Evolutionary conservation across 2,888 invertebrate species (phyloP).

Genomic region (Caenorhabditis sulstoni): DNA sequence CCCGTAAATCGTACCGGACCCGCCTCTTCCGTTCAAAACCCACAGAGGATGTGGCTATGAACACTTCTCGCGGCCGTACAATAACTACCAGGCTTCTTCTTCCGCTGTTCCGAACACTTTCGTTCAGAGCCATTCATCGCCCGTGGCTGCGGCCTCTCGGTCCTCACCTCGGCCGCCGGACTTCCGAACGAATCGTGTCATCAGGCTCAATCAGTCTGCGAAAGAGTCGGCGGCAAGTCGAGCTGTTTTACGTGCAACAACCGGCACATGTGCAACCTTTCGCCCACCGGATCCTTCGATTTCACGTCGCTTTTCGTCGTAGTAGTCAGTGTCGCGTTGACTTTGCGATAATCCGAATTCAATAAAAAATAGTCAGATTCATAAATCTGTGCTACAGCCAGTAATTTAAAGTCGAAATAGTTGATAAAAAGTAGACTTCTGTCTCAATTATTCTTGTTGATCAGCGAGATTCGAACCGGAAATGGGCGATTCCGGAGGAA

Average conservation of each 20-base stretch:
- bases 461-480: neutral
- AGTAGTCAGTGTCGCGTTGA: neutral
- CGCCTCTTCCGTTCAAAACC: no score
- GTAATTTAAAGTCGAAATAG: neutral
- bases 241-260: conserved; percentile 67
- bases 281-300: conserved; percentile 9
- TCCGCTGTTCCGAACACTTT: no score
- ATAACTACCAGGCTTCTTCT: no score
- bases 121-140: conserved; percentile 69
- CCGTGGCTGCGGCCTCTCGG: conserved; percentile 71
- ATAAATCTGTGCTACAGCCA: no score
- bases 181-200: conserved; percentile 72
- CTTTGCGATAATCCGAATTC: neutral
- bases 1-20: no score
- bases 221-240: conserved; percentile 67
- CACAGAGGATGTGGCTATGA: no score
- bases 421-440: no score
- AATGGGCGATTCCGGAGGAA: no score
- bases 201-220: conserved; percentile 70
- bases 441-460: no score
- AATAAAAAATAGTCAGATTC: no score
- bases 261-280: conserved; percentile 70
- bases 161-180: conserved; percentile 64
- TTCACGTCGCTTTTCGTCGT: conserved; percentile 11
- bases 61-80: no score